Percentiles rank a stretch among this genome's conserved stretches.
phyloP scores from a whole-genome alignment of 2,113 vertebrate species.

The Trachemys scripta region DNA sequence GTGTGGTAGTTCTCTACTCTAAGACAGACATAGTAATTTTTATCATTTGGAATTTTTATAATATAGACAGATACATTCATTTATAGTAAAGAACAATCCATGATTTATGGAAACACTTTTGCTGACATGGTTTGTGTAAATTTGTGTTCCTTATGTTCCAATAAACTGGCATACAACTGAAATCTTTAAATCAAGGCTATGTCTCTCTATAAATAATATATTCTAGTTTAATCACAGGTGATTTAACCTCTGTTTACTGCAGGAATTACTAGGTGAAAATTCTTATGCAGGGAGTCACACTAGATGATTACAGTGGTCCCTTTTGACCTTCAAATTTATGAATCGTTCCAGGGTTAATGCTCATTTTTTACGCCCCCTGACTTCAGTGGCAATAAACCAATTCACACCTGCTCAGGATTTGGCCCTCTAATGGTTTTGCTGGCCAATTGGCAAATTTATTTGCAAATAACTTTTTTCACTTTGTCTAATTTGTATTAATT shows the following conservation, averaged over 20 bases:
- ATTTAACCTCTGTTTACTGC: background rate
- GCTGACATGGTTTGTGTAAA: accelerated
- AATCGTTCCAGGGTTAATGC: background rate
- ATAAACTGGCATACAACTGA: background rate
- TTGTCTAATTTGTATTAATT: background rate
- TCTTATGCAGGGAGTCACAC: background rate
- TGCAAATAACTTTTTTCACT: background rate
- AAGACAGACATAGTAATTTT: background rate
- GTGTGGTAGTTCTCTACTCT: background rate
- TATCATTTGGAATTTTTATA: too few relatives aligned
- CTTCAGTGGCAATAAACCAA: background rate
- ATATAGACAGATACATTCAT: background rate
- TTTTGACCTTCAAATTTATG: background rate
- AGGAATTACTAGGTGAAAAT: accelerated
- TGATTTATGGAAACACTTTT: background rate
- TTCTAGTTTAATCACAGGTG: background rate
- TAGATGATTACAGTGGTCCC: background rate
- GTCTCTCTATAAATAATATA: background rate
- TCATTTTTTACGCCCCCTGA: background rate
- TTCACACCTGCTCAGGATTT: background rate
- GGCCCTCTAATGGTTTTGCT: background rate
- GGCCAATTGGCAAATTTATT: background rate
- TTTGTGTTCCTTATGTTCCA: background rate
- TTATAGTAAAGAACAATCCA: background rate
- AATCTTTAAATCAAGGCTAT: background rate